Evolutionary conservation across 1,140 invertebrate genomes (phyloP).

Genomic region (Sitobion miscanthi): DNA sequence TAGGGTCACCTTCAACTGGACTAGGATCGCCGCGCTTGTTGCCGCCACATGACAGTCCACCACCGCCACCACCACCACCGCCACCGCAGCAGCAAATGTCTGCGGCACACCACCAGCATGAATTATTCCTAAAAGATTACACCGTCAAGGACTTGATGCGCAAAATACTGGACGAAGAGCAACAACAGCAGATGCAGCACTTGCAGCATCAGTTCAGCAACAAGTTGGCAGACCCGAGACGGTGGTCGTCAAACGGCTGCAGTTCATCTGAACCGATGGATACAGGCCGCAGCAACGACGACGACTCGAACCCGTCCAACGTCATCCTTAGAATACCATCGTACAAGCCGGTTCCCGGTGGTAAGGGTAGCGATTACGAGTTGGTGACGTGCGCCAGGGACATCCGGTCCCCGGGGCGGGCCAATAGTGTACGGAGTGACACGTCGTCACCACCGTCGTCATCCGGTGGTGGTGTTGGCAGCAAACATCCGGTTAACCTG

Average conservation of each 20-base stretch:
- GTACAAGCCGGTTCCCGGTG: constrained; percentile 74
- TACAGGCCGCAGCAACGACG: constrained; percentile 11
- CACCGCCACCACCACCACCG: constrained; percentile 58
- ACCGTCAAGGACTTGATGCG: constrained; percentile 60
- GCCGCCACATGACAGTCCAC: constrained; percentile 60
- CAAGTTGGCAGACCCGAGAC: background rate
- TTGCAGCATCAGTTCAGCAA: constrained; percentile 50
- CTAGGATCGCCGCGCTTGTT: constrained; percentile 58
- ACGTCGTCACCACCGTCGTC: constrained; percentile 66
- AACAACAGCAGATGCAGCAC: constrained; percentile 47
- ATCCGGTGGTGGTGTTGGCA: constrained; percentile 64
- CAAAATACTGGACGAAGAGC: constrained; percentile 57
- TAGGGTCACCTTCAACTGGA: background rate
- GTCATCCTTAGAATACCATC: constrained; percentile 92
- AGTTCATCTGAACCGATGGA: constrained; percentile 41
- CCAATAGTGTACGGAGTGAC: constrained; percentile 61
- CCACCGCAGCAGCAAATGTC: constrained; percentile 59
- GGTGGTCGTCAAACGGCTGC: constrained; percentile 57
- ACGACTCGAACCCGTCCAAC: constrained; percentile 63
- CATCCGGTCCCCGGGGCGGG: background rate
- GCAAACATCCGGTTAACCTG: constrained; percentile 67
- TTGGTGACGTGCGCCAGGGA: constrained; percentile 53
- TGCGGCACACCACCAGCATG: constrained; percentile 58
- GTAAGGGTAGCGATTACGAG: constrained; percentile 63
- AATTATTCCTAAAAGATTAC: constrained; percentile 59